Conservation (phyloP, 2,888 invertebrate genomes). For the Plagodis dolabraria region DNA sequence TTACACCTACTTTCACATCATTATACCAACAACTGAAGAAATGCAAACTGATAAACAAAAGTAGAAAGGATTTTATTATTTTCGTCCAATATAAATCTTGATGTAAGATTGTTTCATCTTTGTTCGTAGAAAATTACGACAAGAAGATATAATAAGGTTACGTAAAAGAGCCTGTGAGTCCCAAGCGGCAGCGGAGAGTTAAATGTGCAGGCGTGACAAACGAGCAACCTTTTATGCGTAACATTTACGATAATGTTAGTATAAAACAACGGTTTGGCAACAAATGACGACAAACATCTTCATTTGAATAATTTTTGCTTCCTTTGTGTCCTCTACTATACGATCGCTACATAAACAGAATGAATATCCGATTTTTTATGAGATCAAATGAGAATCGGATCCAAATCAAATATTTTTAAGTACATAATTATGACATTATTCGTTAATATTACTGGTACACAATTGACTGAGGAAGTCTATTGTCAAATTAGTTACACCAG, state of each 20-base stretch:
- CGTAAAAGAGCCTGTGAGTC: conserved; percentile 11
- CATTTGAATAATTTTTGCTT: conserved; percentile 19
- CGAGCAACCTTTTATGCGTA: conserved; percentile 18
- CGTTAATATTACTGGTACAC: no score
- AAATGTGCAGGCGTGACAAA: conserved; percentile 16
- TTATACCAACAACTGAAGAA: no score
- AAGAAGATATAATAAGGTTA: conserved; percentile 19
- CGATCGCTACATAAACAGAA: conserved; percentile 11
- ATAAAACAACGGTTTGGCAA: conserved; percentile 21
- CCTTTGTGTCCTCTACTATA: conserved; percentile 12
- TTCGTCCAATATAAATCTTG: conserved; percentile 10
- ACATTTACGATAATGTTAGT: conserved; percentile 18
- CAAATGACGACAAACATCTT: conserved; percentile 14
- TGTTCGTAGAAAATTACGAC: conserved; percentile 15
- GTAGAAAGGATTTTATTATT: no score
- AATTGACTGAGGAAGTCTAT: no score
- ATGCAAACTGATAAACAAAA: no score
- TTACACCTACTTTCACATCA: no score
- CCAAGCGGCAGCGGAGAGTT: conserved; percentile 7
- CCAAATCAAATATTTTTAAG: conserved; percentile 10
- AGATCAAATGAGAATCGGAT: conserved; percentile 5
- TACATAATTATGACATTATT: no score
- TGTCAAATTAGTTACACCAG: conserved; percentile 3
- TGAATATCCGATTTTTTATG: conserved; percentile 14
- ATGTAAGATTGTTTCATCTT: conserved; percentile 16